Conservation (phyloP, 2,888 invertebrate species). For the Exephanes ischioxanthus region DNA sequence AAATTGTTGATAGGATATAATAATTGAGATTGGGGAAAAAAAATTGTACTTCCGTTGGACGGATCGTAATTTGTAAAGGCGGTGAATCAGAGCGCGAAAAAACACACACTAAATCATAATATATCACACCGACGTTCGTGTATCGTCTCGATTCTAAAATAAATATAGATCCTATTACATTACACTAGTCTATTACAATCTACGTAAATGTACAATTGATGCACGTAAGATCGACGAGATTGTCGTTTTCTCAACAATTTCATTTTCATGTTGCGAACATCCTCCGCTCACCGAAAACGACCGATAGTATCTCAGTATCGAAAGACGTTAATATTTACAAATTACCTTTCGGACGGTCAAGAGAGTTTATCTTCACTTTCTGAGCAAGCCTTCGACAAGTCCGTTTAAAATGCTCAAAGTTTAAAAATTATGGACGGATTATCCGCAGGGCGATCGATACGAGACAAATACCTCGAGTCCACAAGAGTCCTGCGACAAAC, state of each 20-base stretch:
- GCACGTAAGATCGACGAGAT: slow-evolving; percentile 14
- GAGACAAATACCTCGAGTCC: not conserved
- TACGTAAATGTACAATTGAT: slow-evolving; percentile 61
- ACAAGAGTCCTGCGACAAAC: slow-evolving; percentile 1
- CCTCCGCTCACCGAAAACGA: not conserved
- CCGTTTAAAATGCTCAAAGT: not conserved
- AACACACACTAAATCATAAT: slow-evolving; percentile 59
- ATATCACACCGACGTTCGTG: slow-evolving; percentile 65
- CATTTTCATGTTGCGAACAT: not conserved
- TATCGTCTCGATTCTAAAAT: slow-evolving; percentile 63
- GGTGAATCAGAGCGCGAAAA: slow-evolving; percentile 60
- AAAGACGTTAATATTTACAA: slow-evolving; percentile 58
- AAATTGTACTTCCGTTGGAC: slow-evolving; percentile 56
- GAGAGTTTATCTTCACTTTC: slow-evolving; percentile 34
- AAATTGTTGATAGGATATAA: slow-evolving; percentile 10
- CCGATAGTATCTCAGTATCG: slow-evolving; percentile 1
- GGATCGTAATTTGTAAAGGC: slow-evolving; percentile 64
- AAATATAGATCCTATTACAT: slow-evolving; percentile 41
- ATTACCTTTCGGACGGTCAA: slow-evolving; percentile 48
- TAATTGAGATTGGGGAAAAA: slow-evolving; percentile 24
- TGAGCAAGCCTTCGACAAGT: slow-evolving; percentile 43
- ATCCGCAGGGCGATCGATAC: slow-evolving; percentile 3
- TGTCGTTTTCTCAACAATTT: not conserved
- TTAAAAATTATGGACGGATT: slow-evolving; percentile 23
- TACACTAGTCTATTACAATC: slow-evolving; percentile 39